Percentiles rank a stretch among this genome's conserved stretches.
These are phyloP conservation scores for Oxyura jamaicensis DNA, from an alignment of 2,113 vertebrate genomes.

Conservation along the genomic window DNA sequence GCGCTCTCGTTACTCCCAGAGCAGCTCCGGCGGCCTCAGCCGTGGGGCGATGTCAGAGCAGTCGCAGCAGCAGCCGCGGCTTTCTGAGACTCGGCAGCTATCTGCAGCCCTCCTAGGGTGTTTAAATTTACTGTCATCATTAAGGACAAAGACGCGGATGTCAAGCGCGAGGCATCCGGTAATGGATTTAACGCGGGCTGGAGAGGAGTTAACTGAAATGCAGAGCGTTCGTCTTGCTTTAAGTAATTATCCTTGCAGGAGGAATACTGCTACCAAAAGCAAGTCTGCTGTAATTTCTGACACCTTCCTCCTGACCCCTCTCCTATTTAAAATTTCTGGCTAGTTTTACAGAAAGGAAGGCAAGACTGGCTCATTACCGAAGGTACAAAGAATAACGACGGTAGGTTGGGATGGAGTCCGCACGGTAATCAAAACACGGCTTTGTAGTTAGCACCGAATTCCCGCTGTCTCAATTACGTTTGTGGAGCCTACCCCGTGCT, in stretches of 20 bases:
- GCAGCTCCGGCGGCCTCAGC: background rate
- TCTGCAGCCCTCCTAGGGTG: background rate
- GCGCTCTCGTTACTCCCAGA: background rate
- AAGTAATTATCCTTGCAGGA: conserved; percentile 6
- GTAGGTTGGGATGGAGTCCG: conserved; percentile 14
- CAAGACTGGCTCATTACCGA: background rate
- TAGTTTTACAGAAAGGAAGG: background rate
- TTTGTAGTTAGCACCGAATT: background rate
- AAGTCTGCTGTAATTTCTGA: background rate
- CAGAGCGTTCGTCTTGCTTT: background rate
- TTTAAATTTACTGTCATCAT: conserved; percentile 13
- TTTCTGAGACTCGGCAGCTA: background rate
- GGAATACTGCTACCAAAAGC: background rate
- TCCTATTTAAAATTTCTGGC: background rate
- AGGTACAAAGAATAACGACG: background rate
- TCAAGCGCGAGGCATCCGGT: background rate
- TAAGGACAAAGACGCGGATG: background rate
- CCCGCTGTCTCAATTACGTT: background rate
- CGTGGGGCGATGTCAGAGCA: background rate
- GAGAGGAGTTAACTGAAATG: background rate
- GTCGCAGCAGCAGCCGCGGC: background rate
- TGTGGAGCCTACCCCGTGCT: background rate
- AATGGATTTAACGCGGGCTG: background rate
- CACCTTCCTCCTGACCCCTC: conserved; percentile 24
- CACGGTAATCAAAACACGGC: background rate